Conservation (phyloP, 2,888 invertebrate genomes). For the Eupithecia subfuscata region DNA sequence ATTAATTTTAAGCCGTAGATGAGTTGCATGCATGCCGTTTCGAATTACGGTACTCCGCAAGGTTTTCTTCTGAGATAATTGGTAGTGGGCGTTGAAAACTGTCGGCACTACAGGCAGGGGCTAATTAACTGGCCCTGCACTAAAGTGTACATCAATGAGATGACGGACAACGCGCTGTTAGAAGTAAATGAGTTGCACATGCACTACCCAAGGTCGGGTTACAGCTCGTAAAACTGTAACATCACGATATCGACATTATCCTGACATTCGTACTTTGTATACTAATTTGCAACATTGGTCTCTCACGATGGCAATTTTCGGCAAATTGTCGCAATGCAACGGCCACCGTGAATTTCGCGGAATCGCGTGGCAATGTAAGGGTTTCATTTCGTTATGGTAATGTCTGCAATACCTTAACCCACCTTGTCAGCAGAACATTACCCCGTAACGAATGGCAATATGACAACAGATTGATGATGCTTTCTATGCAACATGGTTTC, state of each 20-base stretch:
- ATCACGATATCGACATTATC: slow-evolving; percentile 61
- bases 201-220: slow-evolving; percentile 59
- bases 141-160: slow-evolving; percentile 35
- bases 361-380: slow-evolving; percentile 20
- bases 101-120: slow-evolving; percentile 43
- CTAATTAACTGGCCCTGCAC: slow-evolving; percentile 61
- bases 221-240: slow-evolving; percentile 53
- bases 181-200: slow-evolving; percentile 59
- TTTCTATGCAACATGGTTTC: slow-evolving; percentile 63
- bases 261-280: slow-evolving; percentile 41
- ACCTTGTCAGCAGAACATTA: slow-evolving; percentile 15
- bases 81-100: slow-evolving; percentile 63
- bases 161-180: slow-evolving; percentile 52
- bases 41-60: slow-evolving; percentile 39
- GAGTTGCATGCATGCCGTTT: slow-evolving; percentile 40
- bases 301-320: slow-evolving; percentile 22
- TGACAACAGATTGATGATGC: slow-evolving; percentile 59
- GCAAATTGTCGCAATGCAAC: slow-evolving; percentile 26
- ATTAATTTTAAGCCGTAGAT: slow-evolving; percentile 36
- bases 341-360: slow-evolving; percentile 33
- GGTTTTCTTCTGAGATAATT: slow-evolving; percentile 54
- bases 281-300: slow-evolving; percentile 44
- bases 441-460: slow-evolving; percentile 33
- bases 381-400: slow-evolving; percentile 18
- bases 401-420: slow-evolving; percentile 17